Evolutionary conservation across 2,797 vertebrate species (phyloP).

Genomic region (Aeoliscus strigatus): DNA sequence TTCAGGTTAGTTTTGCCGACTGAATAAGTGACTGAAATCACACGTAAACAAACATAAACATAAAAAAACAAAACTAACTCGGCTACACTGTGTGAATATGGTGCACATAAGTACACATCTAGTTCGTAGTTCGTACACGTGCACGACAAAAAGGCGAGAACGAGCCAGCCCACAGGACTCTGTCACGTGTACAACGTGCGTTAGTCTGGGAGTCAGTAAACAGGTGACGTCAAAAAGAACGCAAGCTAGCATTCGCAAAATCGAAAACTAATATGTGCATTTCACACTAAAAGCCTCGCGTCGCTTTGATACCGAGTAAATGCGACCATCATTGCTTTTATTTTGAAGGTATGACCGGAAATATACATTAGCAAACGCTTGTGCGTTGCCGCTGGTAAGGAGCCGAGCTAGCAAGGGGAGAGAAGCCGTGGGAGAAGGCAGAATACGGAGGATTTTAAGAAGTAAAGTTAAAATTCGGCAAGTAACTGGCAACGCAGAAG

Average conservation of each 20-base stretch:
- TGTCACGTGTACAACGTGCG: conserved; percentile 59
- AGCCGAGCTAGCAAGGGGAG: conserved; percentile 67
- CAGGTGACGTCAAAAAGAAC: conserved; percentile 56
- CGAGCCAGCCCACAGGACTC: conserved; percentile 33
- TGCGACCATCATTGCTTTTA: conserved; percentile 14
- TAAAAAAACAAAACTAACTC: no score
- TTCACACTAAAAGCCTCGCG: conserved; percentile 22
- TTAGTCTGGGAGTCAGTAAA: conserved; percentile 61
- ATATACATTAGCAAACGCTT: accelerated
- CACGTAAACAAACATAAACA: no score
- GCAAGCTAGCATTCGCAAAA: not conserved
- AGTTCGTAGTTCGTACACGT: conserved; percentile 18
- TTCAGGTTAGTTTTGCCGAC: no score
- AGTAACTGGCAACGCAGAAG: conserved; percentile 37
- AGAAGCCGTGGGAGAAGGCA: conserved; percentile 56
- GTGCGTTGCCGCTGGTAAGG: conserved; percentile 47
- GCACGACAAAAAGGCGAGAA: conserved; percentile 24
- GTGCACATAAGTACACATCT: not conserved
- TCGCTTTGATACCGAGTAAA: not conserved
- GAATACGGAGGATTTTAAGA: conserved; percentile 34
- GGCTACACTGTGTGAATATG: no score
- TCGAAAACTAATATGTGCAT: not conserved
- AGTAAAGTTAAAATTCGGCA: conserved; percentile 35
- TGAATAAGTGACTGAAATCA: no score
- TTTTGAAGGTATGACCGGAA: conserved; percentile 18